Evolutionary conservation across 1,140 invertebrate species (phyloP).

Genomic region (Trichomalopsis sarcophagae): DNA sequence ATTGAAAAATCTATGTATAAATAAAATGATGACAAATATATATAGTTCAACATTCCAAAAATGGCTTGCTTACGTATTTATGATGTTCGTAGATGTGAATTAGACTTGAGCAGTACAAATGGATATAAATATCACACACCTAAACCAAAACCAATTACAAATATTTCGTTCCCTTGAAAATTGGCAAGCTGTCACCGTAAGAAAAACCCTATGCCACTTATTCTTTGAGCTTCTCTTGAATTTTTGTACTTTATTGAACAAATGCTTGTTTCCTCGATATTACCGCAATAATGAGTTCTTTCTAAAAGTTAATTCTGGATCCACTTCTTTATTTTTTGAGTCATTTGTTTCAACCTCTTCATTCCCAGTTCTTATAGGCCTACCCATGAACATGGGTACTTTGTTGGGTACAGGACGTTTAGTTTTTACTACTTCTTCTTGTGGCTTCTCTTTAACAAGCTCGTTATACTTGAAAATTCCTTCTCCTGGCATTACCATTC

Average conservation of each 20-base stretch:
- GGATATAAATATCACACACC: slow-evolving; percentile 3
- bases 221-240: background rate
- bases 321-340: slow-evolving; percentile 44
- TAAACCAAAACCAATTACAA: slow-evolving; percentile 7
- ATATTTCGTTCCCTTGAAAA: slow-evolving; percentile 45
- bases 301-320: slow-evolving; percentile 35
- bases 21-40: background rate
- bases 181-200: background rate
- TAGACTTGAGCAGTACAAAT: slow-evolving; percentile 1
- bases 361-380: slow-evolving; percentile 78
- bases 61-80: background rate
- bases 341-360: slow-evolving; percentile 48
- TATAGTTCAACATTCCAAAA: background rate
- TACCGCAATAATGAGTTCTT: slow-evolving; percentile 20
- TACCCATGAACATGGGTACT: slow-evolving; percentile 84
- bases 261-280: background rate
- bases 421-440: slow-evolving; percentile 50
- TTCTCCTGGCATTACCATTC: slow-evolving; percentile 84
- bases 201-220: background rate
- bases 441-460: slow-evolving; percentile 73
- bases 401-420: slow-evolving; percentile 65
- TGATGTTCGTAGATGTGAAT: background rate
- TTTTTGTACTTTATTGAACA: background rate
- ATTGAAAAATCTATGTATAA: background rate
- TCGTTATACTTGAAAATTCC: slow-evolving; percentile 87